These are phyloP conservation scores for Brachypteracias leptosomus DNA, from an alignment of 2,113 vertebrate species.

Conservation along the genomic window DNA sequence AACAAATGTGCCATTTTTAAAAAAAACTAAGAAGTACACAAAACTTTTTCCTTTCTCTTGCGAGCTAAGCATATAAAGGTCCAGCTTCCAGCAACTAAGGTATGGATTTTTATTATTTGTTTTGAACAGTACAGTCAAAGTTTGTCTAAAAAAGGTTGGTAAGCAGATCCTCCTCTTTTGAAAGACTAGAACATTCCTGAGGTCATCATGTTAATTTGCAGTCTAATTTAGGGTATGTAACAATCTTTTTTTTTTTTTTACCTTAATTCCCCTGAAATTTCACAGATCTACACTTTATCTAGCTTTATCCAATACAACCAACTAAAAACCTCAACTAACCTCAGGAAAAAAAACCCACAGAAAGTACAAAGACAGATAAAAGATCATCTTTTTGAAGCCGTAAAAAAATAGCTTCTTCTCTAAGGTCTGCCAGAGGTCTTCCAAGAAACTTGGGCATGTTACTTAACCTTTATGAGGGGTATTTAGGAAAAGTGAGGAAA, in stretches of 20 bases:
- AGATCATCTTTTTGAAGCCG: background rate
- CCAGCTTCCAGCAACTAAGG: background rate
- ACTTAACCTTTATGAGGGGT: background rate
- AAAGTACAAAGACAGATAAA: background rate
- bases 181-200: background rate
- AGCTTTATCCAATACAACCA: background rate
- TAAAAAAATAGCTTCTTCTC: background rate
- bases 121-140: background rate
- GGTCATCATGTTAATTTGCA: rapidly evolving
- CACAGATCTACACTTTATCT: background rate
- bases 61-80: background rate
- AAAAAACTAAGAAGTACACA: background rate
- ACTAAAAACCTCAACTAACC: background rate
- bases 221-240: background rate
- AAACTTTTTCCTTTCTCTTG: background rate
- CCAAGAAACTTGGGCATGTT: background rate
- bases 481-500: background rate
- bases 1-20: rapidly evolving
- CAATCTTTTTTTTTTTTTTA: background rate
- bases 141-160: background rate
- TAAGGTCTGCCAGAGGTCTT: background rate
- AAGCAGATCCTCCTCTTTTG: background rate
- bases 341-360: background rate
- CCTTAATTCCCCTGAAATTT: background rate
- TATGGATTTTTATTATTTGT: background rate